phyloP scores from a whole-genome alignment of 1,140 invertebrate species.

The Drosophila watanabei region DNA sequence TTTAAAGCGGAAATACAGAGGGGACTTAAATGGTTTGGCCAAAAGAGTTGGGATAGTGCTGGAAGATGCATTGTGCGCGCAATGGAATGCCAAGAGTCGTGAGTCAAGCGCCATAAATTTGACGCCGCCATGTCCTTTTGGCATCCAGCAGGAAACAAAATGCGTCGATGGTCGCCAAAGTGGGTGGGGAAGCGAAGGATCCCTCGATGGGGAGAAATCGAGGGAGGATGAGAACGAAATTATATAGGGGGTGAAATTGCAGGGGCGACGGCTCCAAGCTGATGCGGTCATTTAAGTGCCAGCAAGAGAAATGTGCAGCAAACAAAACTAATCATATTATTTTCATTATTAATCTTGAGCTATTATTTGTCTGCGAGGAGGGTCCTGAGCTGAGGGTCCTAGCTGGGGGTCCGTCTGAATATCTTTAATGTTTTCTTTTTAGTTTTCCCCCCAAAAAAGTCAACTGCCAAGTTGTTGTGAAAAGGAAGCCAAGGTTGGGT shows the following conservation, averaged over 20 bases:
- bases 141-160: conserved; percentile 54
- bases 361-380: conserved; percentile 23
- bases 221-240: background rate
- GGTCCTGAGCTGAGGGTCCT: background rate
- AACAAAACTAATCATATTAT: conserved; percentile 43
- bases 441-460: background rate
- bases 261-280: conserved; percentile 33
- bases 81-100: conserved; percentile 48
- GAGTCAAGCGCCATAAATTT: conserved; percentile 56
- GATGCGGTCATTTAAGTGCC: conserved; percentile 52
- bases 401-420: background rate
- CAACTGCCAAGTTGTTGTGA: background rate
- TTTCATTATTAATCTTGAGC: conserved; percentile 46
- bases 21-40: background rate
- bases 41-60: background rate
- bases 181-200: background rate
- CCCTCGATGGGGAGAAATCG: background rate
- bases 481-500: background rate
- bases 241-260: conserved; percentile 11
- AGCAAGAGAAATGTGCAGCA: conserved; percentile 48
- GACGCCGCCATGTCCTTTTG: conserved; percentile 58
- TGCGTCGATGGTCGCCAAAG: conserved; percentile 44
- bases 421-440: background rate
- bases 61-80: conserved; percentile 33
- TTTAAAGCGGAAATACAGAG: conserved; percentile 13